These are phyloP conservation scores for Camponotus pennsylvanicus DNA, from an alignment of 1,140 invertebrate genomes.

Conservation along the genomic window DNA sequence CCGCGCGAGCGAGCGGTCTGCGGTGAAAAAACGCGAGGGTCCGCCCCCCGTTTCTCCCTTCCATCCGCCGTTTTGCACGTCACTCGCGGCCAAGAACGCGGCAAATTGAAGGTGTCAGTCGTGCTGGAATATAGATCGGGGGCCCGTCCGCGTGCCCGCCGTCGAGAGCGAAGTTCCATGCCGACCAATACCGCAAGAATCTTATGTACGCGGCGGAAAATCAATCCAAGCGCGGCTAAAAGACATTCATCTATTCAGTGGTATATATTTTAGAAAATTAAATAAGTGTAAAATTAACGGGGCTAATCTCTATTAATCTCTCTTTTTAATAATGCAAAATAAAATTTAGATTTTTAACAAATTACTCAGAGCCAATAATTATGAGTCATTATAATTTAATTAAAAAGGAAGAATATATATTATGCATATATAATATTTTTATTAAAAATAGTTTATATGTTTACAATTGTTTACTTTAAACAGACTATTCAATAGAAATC, in stretches of 20 bases:
- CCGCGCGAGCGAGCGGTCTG: slow-evolving; percentile 26
- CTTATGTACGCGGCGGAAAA: not conserved
- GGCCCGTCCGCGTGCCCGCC: slow-evolving; percentile 30
- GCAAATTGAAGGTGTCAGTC: slow-evolving; percentile 70
- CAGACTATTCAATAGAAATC: not conserved
- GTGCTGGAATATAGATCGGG: slow-evolving; percentile 62
- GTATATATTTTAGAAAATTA: not conserved
- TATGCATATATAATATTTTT: not conserved
- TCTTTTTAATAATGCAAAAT: not conserved
- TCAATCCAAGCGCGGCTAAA: slow-evolving; percentile 1
- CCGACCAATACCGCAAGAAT: slow-evolving; percentile 7
- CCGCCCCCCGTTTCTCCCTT: not conserved
- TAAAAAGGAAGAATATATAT: too few relatives aligned
- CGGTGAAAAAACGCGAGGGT: slow-evolving; percentile 2
- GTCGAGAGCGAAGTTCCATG: slow-evolving; percentile 63
- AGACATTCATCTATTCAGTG: not conserved
- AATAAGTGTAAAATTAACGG: too few relatives aligned
- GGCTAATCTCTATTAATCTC: not conserved
- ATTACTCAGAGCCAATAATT: not conserved
- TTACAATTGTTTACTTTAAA: not conserved
- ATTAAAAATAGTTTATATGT: not conserved
- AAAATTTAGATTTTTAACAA: not conserved
- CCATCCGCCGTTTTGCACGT: slow-evolving; percentile 55
- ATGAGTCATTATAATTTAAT: not conserved
- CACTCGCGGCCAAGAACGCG: slow-evolving; percentile 59